These are phyloP conservation scores for Ypsolopha sequella DNA, from an alignment of 2,888 invertebrate genomes.

Conservation along the genomic window DNA sequence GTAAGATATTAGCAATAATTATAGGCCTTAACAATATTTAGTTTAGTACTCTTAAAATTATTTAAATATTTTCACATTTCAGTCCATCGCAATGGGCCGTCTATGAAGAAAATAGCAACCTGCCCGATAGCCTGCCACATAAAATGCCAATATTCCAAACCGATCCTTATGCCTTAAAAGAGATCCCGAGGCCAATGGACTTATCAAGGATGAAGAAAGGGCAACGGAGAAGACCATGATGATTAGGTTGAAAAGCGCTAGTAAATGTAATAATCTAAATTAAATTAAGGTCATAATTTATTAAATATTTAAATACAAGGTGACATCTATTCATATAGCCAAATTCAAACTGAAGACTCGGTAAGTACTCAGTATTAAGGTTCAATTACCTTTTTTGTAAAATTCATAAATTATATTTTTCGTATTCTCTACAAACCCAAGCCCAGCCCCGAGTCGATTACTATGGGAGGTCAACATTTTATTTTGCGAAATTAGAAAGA, in stretches of 20 bases:
- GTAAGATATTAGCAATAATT: slow-evolving; percentile 25
- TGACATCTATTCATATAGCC: no score
- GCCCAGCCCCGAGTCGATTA: no score
- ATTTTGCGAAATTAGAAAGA: no score
- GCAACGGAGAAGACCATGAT: slow-evolving; percentile 25
- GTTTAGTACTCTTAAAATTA: not conserved
- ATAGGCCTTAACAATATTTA: not conserved
- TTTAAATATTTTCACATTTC: slow-evolving; percentile 17
- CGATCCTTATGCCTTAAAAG: slow-evolving; percentile 53
- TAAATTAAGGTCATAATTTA: not conserved
- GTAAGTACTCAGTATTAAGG: no score
- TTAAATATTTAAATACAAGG: no score
- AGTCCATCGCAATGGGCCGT: slow-evolving; percentile 61
- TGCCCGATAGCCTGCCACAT: slow-evolving; percentile 31
- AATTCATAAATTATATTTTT: no score
- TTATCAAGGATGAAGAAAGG: slow-evolving; percentile 31
- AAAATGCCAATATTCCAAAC: slow-evolving; percentile 43
- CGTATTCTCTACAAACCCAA: no score
- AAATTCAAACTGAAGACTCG: no score
- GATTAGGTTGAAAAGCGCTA: not conserved
- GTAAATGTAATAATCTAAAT: not conserved
- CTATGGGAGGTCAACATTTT: no score
- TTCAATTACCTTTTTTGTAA: no score
- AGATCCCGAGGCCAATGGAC: slow-evolving; percentile 52
- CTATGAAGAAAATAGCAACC: slow-evolving; percentile 50